Evolutionary conservation across 2,797 vertebrate genomes (phyloP).

Genomic region (Sebastes alutus): DNA sequence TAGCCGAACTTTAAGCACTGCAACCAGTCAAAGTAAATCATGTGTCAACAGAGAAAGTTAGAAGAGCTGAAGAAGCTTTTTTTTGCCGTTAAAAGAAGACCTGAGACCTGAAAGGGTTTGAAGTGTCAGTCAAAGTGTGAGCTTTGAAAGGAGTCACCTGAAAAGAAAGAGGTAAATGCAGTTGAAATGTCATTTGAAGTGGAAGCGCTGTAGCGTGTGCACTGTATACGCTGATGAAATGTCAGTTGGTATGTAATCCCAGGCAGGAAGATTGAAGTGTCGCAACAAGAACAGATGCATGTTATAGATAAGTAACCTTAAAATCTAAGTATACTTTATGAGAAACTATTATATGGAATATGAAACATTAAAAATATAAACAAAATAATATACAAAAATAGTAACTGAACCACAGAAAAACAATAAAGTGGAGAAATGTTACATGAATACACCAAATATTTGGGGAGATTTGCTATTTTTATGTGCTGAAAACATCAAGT

Average conservation of each 20-base stretch:
- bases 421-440: not conserved
- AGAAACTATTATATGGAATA: not conserved
- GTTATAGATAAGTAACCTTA: not conserved
- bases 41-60: not conserved
- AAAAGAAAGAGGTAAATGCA: not conserved
- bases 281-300: not conserved
- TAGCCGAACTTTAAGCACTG: not conserved
- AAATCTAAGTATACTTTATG: not conserved
- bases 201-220: not conserved
- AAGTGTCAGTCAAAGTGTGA: constrained; percentile 6
- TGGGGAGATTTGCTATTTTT: not conserved
- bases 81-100: not conserved
- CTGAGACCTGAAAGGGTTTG: constrained; percentile 15
- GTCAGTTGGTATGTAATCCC: not conserved
- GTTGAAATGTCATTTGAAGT: not conserved
- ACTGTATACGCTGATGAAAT: not conserved
- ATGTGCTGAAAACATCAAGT: not conserved
- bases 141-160: not conserved
- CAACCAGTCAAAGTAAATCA: constrained; percentile 8
- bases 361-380: not conserved
- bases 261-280: not conserved
- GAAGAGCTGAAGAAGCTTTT: not conserved
- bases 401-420: not conserved
- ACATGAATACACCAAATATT: not conserved
- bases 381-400: not conserved